Evolutionary conservation across 2,797 vertebrate genomes (phyloP).

Genomic region (Crypturellus tataupa): DNA sequence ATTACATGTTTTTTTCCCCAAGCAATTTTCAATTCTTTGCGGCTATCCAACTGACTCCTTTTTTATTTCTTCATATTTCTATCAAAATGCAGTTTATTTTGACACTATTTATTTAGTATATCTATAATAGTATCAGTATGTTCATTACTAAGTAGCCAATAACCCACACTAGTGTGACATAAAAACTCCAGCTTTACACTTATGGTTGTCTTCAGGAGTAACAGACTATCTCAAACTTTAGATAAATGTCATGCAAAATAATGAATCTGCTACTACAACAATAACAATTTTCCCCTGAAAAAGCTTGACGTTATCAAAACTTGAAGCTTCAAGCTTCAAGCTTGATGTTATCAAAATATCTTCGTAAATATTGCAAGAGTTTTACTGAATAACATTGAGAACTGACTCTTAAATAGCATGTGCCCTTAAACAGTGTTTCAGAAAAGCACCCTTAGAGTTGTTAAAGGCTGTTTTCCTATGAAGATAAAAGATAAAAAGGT

Average conservation of each 20-base stretch:
- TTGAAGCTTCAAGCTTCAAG: too few relatives aligned
- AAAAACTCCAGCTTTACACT: neutral
- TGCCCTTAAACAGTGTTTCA: neutral
- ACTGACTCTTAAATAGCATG: rapidly evolving
- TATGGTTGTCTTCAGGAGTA: neutral
- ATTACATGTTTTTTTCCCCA: neutral
- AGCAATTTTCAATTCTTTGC: neutral
- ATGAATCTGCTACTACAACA: neutral
- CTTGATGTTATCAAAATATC: neutral
- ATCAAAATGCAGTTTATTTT: neutral
- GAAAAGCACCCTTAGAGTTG: neutral
- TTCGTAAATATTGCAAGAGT: neutral
- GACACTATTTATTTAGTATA: neutral
- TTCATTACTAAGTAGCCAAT: neutral
- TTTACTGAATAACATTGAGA: neutral
- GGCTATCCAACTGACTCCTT: neutral
- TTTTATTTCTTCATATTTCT: neutral
- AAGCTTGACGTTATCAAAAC: neutral
- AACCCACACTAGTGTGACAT: neutral
- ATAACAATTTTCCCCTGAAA: neutral
- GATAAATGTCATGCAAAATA: neutral
- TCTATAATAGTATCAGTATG: neutral
- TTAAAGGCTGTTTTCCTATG: neutral
- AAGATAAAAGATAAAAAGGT: neutral
- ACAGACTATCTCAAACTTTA: neutral